Percentiles rank a stretch among this genome's conserved stretches.
These are phyloP conservation scores for Augochlora pura DNA, from an alignment of 1,140 invertebrate species.

Conservation along the genomic window DNA sequence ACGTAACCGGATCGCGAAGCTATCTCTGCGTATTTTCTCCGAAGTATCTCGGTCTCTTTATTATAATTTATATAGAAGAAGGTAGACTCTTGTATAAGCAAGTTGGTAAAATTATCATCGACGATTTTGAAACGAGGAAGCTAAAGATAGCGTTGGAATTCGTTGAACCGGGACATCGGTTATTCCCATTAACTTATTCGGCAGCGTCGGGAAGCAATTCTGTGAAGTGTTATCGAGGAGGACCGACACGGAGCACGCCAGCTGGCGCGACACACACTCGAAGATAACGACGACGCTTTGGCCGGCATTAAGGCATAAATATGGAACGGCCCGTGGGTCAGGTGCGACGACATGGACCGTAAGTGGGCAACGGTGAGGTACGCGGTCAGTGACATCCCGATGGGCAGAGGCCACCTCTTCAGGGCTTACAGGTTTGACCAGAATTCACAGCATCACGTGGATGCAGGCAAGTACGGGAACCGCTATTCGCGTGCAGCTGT, in stretches of 20 bases:
- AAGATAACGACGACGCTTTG: conserved; percentile 64
- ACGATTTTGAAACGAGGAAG: too few relatives aligned
- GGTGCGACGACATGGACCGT: conserved; percentile 58
- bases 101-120: too few relatives aligned
- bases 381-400: conserved; percentile 73
- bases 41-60: too few relatives aligned
- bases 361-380: conserved; percentile 60
- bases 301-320: conserved; percentile 61
- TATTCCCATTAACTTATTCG: background rate
- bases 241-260: background rate
- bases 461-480: conserved; percentile 55
- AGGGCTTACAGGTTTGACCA: conserved; percentile 74
- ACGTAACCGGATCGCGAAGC: too few relatives aligned
- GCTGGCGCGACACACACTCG: conserved; percentile 39
- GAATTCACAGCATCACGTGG: conserved; percentile 69
- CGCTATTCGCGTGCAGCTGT: conserved; percentile 57
- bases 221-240: background rate
- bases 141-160: too few relatives aligned
- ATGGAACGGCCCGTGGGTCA: conserved; percentile 64
- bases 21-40: too few relatives aligned
- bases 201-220: background rate
- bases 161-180: background rate
- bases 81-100: too few relatives aligned
- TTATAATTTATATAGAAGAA: too few relatives aligned
- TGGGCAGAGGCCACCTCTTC: conserved; percentile 47